These are phyloP conservation scores for Ictalurus punctatus DNA, from an alignment of 2,113 vertebrate genomes.

Conservation along the genomic window DNA sequence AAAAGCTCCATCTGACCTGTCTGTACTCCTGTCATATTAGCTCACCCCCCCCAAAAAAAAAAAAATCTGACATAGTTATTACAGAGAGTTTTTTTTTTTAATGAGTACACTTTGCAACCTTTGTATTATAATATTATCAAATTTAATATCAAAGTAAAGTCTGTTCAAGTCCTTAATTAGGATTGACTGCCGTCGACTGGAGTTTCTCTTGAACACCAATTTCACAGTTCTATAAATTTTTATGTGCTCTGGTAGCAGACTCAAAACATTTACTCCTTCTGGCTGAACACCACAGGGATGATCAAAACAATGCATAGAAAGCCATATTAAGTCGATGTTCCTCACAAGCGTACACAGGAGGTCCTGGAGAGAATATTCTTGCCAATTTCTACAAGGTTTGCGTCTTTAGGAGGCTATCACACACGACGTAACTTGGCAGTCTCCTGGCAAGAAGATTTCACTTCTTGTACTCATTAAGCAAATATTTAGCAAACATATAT, in stretches of 20 bases:
- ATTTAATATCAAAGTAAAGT: not conserved
- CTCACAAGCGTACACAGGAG: not conserved
- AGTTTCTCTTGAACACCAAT: not conserved
- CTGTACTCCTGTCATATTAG: not conserved
- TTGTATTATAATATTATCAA: not conserved
- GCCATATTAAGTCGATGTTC: not conserved
- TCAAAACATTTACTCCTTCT: not conserved
- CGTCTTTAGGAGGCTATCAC: not conserved
- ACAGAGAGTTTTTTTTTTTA: too few species aligned
- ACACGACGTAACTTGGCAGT: not conserved
- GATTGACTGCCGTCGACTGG: not conserved
- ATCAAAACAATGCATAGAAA: not conserved
- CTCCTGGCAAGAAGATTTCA: not conserved
- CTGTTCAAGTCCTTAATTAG: not conserved
- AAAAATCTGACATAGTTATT: not conserved
- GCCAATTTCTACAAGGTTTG: not conserved
- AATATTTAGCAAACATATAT: not conserved
- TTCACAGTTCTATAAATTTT: not conserved
- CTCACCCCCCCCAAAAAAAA: not conserved
- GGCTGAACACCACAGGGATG: not conserved
- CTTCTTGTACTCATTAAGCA: not conserved
- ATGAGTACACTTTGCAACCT: not conserved
- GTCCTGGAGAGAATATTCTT: not conserved
- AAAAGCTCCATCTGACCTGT: slow-evolving; percentile 5
- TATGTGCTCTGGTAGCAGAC: not conserved